Evolutionary conservation across 2,888 invertebrate genomes (phyloP).

Genomic region (Cantharis nigra): DNA sequence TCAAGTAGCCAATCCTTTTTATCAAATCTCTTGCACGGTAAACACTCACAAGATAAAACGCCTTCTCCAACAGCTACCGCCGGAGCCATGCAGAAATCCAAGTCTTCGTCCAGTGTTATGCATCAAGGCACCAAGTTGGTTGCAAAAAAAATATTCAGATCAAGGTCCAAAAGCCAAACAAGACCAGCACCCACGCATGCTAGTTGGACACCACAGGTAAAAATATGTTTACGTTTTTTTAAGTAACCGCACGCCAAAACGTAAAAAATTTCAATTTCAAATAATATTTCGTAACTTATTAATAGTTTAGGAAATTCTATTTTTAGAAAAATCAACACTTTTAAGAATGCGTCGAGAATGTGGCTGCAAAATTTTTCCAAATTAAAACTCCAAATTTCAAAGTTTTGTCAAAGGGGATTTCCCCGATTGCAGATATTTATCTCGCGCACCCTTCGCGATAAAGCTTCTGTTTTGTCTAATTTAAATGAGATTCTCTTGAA

Average conservation of each 20-base stretch:
- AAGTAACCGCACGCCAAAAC: background rate
- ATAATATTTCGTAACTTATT: background rate
- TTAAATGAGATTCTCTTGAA: background rate
- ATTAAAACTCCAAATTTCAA: no score
- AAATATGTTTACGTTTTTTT: conserved; percentile 15
- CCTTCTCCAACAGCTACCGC: conserved; percentile 44
- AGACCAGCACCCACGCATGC: conserved; percentile 64
- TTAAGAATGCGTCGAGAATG: background rate
- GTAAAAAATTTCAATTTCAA: conserved; percentile 1
- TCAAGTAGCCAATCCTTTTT: conserved; percentile 65
- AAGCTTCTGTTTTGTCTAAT: background rate
- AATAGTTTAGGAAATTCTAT: background rate
- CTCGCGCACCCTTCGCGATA: no score
- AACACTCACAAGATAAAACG: conserved; percentile 47
- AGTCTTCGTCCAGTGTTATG: conserved; percentile 85
- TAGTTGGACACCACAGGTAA: conserved; percentile 88
- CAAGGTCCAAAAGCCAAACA: conserved; percentile 81
- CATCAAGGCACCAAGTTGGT: conserved; percentile 73
- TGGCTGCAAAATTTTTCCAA: background rate
- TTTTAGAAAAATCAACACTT: background rate
- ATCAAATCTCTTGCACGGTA: conserved; percentile 65
- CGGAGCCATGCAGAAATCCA: conserved; percentile 85
- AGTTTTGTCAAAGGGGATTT: no score
- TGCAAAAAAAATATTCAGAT: conserved; percentile 83
- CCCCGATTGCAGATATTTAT: no score